Percentiles rank a stretch among this genome's conserved stretches.
Evolutionary conservation across 2,888 invertebrate species (phyloP).

Genomic region (Nemotelus nigrinus): DNA sequence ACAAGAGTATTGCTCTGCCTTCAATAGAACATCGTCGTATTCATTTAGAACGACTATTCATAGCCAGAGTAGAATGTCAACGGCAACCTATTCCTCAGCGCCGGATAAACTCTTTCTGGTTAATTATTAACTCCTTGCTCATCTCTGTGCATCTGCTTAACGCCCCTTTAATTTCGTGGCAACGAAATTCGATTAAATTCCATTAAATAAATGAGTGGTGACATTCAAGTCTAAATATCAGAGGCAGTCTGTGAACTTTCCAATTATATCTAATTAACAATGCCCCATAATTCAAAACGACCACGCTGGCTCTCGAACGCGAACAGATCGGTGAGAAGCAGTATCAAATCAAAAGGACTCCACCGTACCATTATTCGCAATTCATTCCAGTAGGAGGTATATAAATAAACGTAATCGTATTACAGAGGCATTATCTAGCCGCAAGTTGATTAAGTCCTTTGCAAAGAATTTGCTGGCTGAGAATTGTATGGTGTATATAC

Average conservation of each 20-base stretch:
- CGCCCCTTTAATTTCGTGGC: constrained; percentile 30
- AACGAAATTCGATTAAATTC: constrained; percentile 35
- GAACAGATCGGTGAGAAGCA: not conserved
- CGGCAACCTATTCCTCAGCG: no score
- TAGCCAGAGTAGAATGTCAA: no score
- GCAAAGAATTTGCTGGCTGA: constrained; percentile 1
- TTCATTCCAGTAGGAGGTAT: constrained; percentile 23
- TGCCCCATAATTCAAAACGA: constrained; percentile 37
- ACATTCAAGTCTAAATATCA: constrained; percentile 19
- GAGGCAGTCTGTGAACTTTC: constrained; percentile 2
- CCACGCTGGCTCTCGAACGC: constrained; percentile 17
- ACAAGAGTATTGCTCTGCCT: no score
- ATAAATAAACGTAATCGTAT: constrained; percentile 37
- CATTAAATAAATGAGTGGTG: constrained; percentile 38
- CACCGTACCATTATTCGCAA: constrained; percentile 25
- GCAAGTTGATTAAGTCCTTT: constrained; percentile 38
- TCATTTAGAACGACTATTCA: no score
- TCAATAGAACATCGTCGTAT: no score
- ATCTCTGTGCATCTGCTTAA: not conserved
- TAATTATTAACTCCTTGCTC: constrained; percentile 25
- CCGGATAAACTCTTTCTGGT: not conserved
- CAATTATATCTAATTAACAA: constrained; percentile 39
- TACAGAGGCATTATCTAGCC: constrained; percentile 31
- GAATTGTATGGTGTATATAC: not conserved
- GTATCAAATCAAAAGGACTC: constrained; percentile 33